Conservation (phyloP, 2,888 invertebrate species). For the Agrilus biguttatus region DNA sequence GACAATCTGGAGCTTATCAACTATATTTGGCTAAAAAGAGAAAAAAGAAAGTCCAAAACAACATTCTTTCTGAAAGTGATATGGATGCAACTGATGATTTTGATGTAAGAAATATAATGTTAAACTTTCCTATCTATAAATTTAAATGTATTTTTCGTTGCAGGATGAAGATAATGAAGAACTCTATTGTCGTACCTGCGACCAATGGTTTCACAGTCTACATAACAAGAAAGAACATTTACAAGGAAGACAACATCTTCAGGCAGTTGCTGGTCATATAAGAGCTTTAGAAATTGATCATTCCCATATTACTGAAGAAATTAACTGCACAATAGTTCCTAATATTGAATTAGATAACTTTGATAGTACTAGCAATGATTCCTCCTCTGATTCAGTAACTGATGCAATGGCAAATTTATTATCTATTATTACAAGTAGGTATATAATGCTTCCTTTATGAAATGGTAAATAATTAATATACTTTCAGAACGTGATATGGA, state of each 20-base stretch:
- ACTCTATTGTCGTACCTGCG: slow-evolving; percentile 41
- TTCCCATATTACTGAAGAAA: slow-evolving; percentile 11
- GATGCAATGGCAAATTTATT: slow-evolving; percentile 27
- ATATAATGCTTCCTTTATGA: slow-evolving; percentile 1
- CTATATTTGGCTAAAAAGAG: slow-evolving; percentile 37
- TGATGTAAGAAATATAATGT: slow-evolving; percentile 26
- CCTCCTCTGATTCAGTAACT: slow-evolving; percentile 14
- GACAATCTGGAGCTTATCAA: slow-evolving; percentile 40
- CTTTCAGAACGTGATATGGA: slow-evolving; percentile 30
- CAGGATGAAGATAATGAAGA: slow-evolving; percentile 42
- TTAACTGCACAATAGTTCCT: slow-evolving; percentile 12
- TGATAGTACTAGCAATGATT: slow-evolving; percentile 8
- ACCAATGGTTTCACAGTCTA: slow-evolving; percentile 41
- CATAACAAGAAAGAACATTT: slow-evolving; percentile 45
- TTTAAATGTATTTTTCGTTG: slow-evolving; percentile 8
- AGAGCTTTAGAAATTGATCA: slow-evolving; percentile 23
- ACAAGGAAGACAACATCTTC: slow-evolving; percentile 39
- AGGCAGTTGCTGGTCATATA: slow-evolving; percentile 30
- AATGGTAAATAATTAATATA: slow-evolving; percentile 1
- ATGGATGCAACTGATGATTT: slow-evolving; percentile 39
- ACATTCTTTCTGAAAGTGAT: slow-evolving; percentile 32
- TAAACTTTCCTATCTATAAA: neutral
- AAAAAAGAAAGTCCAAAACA: slow-evolving; percentile 24
- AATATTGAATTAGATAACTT: slow-evolving; percentile 24
- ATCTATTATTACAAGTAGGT: slow-evolving; percentile 24